Evolutionary conservation across 2,797 vertebrate genomes (phyloP).

Genomic region (Leptodactylus fallax): DNA sequence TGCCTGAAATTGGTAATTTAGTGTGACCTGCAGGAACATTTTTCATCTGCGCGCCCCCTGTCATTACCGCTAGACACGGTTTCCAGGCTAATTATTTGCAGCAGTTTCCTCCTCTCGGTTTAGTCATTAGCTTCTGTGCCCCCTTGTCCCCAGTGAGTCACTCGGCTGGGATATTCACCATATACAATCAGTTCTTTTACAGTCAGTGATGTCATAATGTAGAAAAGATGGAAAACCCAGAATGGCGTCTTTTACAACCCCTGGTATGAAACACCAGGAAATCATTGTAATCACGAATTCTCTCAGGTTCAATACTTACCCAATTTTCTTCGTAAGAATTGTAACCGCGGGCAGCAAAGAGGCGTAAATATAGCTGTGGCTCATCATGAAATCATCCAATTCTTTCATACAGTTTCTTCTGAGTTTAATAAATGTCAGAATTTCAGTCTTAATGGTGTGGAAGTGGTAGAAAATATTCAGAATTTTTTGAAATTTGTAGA

Average conservation of each 20-base stretch:
- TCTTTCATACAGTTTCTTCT: neutral
- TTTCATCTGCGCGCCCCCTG: neutral
- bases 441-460: neutral
- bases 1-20: neutral
- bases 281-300: conserved; percentile 23
- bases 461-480: neutral
- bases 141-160: conserved; percentile 27
- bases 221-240: conserved; percentile 25
- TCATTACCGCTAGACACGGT: conserved; percentile 31
- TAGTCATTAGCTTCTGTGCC: conserved; percentile 40
- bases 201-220: conserved; percentile 41
- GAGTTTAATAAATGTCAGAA: neutral
- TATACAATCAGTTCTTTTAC: conserved; percentile 41
- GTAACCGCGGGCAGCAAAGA: neutral
- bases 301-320: neutral
- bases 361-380: neutral
- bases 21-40: neutral
- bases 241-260: conserved; percentile 20
- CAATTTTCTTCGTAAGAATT: neutral
- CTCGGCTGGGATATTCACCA: neutral
- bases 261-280: conserved; percentile 32
- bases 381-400: neutral
- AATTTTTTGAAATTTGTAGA: neutral
- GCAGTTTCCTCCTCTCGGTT: conserved; percentile 28
- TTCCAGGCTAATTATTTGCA: conserved; percentile 43